These are phyloP conservation scores for Enteromius argenteus DNA, from an alignment of 2,797 vertebrate genomes.

Conservation along the genomic window DNA sequence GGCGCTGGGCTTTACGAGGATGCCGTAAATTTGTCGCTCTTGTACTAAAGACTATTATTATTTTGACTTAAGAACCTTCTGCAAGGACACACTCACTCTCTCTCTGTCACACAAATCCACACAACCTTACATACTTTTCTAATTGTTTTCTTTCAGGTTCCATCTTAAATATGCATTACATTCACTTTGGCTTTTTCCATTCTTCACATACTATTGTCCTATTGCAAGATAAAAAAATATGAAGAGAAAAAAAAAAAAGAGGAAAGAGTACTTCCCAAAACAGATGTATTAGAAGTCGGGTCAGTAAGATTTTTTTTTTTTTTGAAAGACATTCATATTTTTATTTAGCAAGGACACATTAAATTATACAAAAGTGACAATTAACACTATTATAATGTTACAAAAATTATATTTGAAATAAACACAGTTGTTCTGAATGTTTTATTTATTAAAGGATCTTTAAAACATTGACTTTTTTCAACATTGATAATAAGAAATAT, in stretches of 20 bases:
- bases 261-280: neutral
- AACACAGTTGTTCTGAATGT: neutral
- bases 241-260: too few species aligned
- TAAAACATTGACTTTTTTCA: neutral
- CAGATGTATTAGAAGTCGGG: neutral
- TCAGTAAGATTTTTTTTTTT: neutral
- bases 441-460: neutral
- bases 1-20: constrained; percentile 46
- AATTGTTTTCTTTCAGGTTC: neutral
- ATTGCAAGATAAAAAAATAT: neutral
- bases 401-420: neutral
- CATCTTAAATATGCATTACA: neutral
- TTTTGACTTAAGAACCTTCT: constrained; percentile 24
- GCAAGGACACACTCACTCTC: constrained; percentile 33
- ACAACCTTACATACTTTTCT: neutral
- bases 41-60: constrained; percentile 52
- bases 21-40: constrained; percentile 51
- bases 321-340: neutral
- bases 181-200: neutral
- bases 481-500: neutral
- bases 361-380: neutral
- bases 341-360: neutral
- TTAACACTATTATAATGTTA: neutral
- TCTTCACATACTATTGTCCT: neutral
- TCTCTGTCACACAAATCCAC: constrained; percentile 31